Percentiles rank a stretch among this genome's conserved stretches.
These are phyloP conservation scores for Chauna torquata DNA, from an alignment of 2,113 vertebrate genomes.

Conservation along the genomic window DNA sequence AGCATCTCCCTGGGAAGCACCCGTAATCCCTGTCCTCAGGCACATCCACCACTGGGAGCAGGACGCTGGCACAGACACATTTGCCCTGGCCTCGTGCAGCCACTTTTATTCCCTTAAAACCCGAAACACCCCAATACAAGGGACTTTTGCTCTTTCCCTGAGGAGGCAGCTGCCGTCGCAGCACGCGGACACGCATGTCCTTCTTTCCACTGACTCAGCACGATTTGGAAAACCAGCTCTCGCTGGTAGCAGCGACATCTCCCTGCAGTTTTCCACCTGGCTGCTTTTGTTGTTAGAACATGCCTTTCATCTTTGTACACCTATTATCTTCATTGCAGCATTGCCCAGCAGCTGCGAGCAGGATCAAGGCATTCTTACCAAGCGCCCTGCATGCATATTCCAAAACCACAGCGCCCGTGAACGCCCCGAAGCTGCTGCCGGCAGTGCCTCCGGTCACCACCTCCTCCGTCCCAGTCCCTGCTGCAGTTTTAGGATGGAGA, in stretches of 20 bases:
- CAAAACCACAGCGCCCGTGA: neutral
- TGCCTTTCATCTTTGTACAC: neutral
- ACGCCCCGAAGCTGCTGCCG: neutral
- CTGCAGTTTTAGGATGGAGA: neutral
- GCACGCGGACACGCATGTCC: neutral
- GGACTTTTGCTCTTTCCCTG: neutral
- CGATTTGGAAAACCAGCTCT: neutral
- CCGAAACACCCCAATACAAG: neutral
- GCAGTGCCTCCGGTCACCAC: fast-evolving
- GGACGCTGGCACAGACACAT: fast-evolving
- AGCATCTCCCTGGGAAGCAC: fast-evolving
- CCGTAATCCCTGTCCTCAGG: neutral
- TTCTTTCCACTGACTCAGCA: neutral
- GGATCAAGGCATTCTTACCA: neutral
- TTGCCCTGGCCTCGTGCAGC: neutral
- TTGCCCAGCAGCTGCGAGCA: fast-evolving
- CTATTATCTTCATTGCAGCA: neutral
- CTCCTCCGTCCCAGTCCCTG: neutral
- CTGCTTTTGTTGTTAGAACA: neutral
- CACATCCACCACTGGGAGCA: fast-evolving
- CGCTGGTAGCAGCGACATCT: neutral
- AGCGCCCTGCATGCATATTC: fast-evolving
- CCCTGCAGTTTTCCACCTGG: neutral
- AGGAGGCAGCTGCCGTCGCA: fast-evolving
- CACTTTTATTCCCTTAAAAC: neutral